Base-by-base conservation (phyloP, 2,113 vertebrate species). In the Antennarius striatus region DNA sequence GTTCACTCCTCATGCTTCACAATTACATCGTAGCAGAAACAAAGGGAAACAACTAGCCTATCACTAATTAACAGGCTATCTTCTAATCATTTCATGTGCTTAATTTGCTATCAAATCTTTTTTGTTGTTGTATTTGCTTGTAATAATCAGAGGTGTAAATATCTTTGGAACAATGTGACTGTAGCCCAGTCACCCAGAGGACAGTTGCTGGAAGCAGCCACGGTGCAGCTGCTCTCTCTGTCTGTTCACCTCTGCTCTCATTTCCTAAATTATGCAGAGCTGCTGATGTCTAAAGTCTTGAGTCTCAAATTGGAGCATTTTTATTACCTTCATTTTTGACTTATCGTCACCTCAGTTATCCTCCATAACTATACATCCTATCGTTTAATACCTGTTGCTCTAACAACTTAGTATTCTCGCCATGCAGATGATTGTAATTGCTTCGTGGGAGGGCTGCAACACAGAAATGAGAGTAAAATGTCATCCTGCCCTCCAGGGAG, bases 241-340 rank as follows among this genome's bases (percentile, higher is more conserved):
- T 65, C 48, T 70, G 22, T 49, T 64, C 49, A 61, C 61, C 73
- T 70, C 53, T 52, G 52, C 68, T 80, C 72, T 86, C 54, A 86
- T 77, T 63, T 75, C 56, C 65, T 61, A 3, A 11, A 56, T 49
- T 68, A 39, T 55, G 56, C 69, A 47, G 45, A 74, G 61, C 50
- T 61, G 59, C 64, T 64, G 32, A 36, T 36, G 32, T 1, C 32
- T 1, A 7, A 4, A 36, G 32, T 36, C 32, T 36, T 7, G 3
- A 36, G 32, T 36, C 32, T 5, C 7, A 36, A 36, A 36, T 36
- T 36, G 32, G 32, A 36, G 32, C 32, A 45, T 42, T 28, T 59
- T 36, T 11, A 46, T 40, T 52, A 9, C 28, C 42, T 29, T 1
- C 9, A 30, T 9, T 22, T 12, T 52, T 46, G 14, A 17, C 30